phyloP scores from a whole-genome alignment of 2,797 vertebrate species.

The Myoxocephalus aenaeus region DNA sequence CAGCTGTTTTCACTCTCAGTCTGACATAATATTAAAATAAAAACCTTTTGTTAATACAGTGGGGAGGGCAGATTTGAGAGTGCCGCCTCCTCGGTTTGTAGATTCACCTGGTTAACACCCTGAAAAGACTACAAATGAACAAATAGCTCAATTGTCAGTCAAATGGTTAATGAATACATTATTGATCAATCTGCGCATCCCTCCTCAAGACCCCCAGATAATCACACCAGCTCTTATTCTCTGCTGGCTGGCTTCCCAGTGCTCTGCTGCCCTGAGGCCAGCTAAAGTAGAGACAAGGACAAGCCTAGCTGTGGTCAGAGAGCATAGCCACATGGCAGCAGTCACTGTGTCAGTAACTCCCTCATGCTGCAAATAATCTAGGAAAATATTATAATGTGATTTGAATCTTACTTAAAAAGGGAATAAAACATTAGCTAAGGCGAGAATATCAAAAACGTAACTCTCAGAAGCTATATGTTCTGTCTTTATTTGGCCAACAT shows the following conservation, averaged over 20 bases:
- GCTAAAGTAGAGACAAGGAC: slow-evolving; percentile 66
- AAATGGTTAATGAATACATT: slow-evolving; percentile 79
- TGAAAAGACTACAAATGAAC: slow-evolving; percentile 66
- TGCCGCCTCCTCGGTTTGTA: slow-evolving; percentile 11
- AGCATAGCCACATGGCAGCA: slow-evolving; percentile 55
- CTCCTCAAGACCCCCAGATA: slow-evolving; percentile 67
- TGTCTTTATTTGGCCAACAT: slow-evolving; percentile 70
- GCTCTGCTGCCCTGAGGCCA: slow-evolving; percentile 60
- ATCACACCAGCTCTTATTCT: slow-evolving; percentile 68
- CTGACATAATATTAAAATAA: slow-evolving; percentile 41
- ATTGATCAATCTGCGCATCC: slow-evolving; percentile 78
- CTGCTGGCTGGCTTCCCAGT: slow-evolving; percentile 59
- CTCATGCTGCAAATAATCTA: slow-evolving; percentile 52
- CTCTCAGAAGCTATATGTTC: slow-evolving; percentile 59
- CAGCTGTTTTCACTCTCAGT: slow-evolving; percentile 1
- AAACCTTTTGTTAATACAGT: background rate
- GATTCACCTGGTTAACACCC: slow-evolving; percentile 47
- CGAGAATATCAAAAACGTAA: slow-evolving; percentile 49
- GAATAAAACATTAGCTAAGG: slow-evolving; percentile 72
- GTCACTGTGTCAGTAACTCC: slow-evolving; percentile 46
- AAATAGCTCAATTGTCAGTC: slow-evolving; percentile 64
- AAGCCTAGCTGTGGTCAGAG: slow-evolving; percentile 67
- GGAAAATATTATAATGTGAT: slow-evolving; percentile 61
- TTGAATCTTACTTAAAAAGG: slow-evolving; percentile 63
- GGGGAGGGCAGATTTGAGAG: slow-evolving; percentile 14